Base-by-base conservation (phyloP, 2,797 vertebrate genomes). In the Characodon lateralis region DNA sequence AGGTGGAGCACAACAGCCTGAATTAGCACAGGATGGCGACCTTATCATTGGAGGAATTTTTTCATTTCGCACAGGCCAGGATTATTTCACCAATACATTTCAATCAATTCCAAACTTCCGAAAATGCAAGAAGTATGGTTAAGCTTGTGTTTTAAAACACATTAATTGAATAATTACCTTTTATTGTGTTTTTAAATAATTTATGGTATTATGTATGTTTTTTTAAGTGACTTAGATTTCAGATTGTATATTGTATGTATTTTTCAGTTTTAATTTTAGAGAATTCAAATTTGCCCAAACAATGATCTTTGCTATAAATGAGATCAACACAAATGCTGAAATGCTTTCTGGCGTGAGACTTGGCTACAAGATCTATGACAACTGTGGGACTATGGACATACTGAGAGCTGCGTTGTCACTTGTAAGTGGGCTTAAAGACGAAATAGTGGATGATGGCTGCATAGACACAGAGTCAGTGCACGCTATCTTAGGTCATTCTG, bases 41-140 rank as follows among this genome's bases (percentile, higher is more conserved):
- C 74, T 96, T 26, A 56, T 94, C 31, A 94, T 96, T 0, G 96
- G 96, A 73, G 95, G 94, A 76, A 95, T 96, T 80, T 96, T 96
- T 87, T 96, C 95, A 58, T 95, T 96, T 85, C 94, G 91, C 66
- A 95, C 94, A 26, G 78, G 87, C 55, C 93, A 95, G 79, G 87
- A 94, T 61, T 87, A 91, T 72, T 83, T 87, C 20, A 71, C 73
- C 53, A 85, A 95, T 70, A 89, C 89, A 58, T 96, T 95, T 90
- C 81, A 88, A 82, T 88, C 66, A 50, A 76, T 93, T 79, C 96
- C 95, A 71, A 78, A 82, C 78, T 59, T 81, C 31, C 80, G 91
- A 20, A 90, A 89, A 89, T 96, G 95, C 84, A 92, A 91, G 22
- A 90, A 94, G 95, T 96, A 94, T 71, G 73, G 1, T 16, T 28